Base-by-base conservation (phyloP, 1,140 invertebrate species). In the Lepidurus packardi region DNA sequence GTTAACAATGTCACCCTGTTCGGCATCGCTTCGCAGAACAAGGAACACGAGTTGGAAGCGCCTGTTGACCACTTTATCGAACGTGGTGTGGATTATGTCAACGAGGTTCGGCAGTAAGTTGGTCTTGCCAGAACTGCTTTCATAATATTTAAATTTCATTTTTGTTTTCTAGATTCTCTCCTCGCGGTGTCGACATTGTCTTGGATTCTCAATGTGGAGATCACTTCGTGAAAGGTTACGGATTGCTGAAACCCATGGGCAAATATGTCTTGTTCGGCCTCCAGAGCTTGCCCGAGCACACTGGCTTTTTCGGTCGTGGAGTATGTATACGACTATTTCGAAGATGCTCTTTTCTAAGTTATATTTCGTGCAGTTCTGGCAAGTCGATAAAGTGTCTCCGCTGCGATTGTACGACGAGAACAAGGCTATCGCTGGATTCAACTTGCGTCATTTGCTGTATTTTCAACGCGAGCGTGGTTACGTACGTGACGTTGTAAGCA, bases 341-440 rank as follows among this genome's bases (percentile, higher is more conserved):
- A 65, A 16, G 65, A 0, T 43, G 16, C 45, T 34, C 21, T 78
- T 10, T 34, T 16, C n/a, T n/a, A n/a, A 42, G 43, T 75, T 43
- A 44, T 21, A 78, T 75, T 44, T 74, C 1, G 80, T 80, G 74
- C 80, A 87, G 92, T 95, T 93, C 93, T 95, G 93, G 93, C 93
- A 94, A 88, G 92, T 94, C 24, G 93, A 95, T 84, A 95, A 94
- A 86, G 89, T 95, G 73, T 93, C 91, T 8, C 93, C 93, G 1
- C 90, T 95, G 81, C 95, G 94, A 85, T 85, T 96, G 80, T 95
- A 91, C 84, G 93, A 95, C 82, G 94, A 96, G 83, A 96, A 95
- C 86, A 94, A 94, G 85, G 90, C 89, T 73, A 86, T 96, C 73
- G 88, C 90, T 25, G 94, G 94, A 1, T 90, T 96, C 83, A 94